A percentile compares a stretch with the other conserved stretches of the same genome.
Evolutionary conservation across 2,888 invertebrate genomes (phyloP).

Genomic region (Drosophila maculinotata): DNA sequence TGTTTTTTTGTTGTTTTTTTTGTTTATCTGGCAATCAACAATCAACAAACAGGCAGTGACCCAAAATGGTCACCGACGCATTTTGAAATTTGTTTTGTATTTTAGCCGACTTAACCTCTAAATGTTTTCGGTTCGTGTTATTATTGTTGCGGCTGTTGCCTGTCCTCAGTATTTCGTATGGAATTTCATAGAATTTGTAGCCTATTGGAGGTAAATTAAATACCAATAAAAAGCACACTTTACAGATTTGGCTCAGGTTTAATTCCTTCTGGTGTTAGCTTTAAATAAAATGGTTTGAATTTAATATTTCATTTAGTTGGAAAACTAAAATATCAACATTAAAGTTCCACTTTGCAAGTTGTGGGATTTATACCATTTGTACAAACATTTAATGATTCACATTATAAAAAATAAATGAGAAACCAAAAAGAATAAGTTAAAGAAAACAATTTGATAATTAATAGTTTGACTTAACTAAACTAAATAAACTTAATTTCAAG

Average conservation of each 20-base stretch:
- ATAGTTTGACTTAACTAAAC: too few species aligned
- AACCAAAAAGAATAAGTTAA: too few species aligned
- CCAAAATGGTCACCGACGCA: constrained; percentile 64
- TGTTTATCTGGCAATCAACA: constrained; percentile 65
- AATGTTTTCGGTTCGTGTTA: constrained; percentile 31
- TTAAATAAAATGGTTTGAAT: too few species aligned
- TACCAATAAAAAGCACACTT: neutral
- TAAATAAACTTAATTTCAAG: too few species aligned
- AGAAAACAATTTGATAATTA: too few species aligned
- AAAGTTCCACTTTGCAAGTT: too few species aligned
- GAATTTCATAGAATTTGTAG: constrained; percentile 17
- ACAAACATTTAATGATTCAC: too few species aligned
- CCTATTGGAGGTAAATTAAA: neutral
- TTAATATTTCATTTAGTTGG: too few species aligned
- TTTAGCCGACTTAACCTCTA: constrained; percentile 60
- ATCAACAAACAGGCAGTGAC: constrained; percentile 43
- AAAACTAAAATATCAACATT: too few species aligned
- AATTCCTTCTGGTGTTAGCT: too few species aligned
- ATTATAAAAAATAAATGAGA: too few species aligned
- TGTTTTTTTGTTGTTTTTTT: constrained; percentile 32
- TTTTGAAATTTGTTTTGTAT: constrained; percentile 35
- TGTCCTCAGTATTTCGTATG: constrained; percentile 40
- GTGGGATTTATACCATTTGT: too few species aligned
- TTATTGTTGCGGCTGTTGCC: neutral
- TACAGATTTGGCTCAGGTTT: constrained; percentile 1